A percentile compares a stretch with the other conserved stretches of the same genome.
These are phyloP conservation scores for Thalassarche chlororhynchos DNA, from an alignment of 2,113 vertebrate genomes.

Conservation along the genomic window DNA sequence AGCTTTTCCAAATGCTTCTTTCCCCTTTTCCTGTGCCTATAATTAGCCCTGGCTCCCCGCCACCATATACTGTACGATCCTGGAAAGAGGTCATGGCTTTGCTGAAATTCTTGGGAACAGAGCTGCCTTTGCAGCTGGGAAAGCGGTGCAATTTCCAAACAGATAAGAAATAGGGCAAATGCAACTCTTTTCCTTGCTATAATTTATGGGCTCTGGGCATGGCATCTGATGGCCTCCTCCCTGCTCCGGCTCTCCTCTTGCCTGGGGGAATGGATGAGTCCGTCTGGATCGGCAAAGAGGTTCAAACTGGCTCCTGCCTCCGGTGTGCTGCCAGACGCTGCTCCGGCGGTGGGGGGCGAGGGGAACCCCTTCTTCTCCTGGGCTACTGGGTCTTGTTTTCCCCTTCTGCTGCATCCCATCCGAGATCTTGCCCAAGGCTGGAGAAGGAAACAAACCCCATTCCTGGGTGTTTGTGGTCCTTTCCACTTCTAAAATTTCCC, in stretches of 20 bases:
- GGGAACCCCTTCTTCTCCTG: neutral
- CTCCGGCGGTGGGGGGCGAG: rapidly evolving
- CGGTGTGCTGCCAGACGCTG: rapidly evolving
- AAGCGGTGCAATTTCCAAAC: neutral
- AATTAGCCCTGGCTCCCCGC: constrained; percentile 49
- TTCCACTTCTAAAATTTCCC: neutral
- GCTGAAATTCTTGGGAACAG: constrained; percentile 34
- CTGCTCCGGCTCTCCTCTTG: neutral
- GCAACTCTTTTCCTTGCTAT: neutral
- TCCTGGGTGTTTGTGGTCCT: neutral
- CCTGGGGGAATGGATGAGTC: neutral
- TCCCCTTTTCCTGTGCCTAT: constrained; percentile 25
- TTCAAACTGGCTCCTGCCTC: neutral
- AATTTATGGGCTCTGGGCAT: neutral
- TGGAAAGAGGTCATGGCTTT: constrained; percentile 52
- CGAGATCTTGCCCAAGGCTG: neutral
- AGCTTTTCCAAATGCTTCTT: neutral
- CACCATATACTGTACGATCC: constrained; percentile 28
- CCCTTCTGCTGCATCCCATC: neutral
- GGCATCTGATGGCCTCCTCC: neutral
- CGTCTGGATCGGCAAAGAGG: neutral
- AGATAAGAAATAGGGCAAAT: constrained; percentile 45
- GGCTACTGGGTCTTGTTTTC: neutral
- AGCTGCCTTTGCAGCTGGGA: constrained; percentile 50
- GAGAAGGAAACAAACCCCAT: neutral